Evolutionary conservation across 2,888 invertebrate genomes (phyloP), one percentile per base, ranked within the genome.

Genomic region (Meteorus colon): DNA sequence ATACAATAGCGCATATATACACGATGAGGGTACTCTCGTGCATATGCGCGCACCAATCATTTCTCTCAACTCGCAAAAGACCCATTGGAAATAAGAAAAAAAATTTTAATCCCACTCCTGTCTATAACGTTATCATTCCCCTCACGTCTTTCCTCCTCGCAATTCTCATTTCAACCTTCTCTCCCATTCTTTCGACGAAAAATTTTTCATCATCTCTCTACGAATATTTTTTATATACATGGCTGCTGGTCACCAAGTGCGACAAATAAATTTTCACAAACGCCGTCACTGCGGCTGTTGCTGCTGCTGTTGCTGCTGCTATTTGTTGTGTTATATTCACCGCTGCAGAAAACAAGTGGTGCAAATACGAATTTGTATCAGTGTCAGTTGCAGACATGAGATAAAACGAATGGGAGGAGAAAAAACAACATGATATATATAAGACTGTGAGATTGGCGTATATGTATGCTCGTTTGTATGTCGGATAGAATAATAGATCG

Each of bases 11-110:
- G 65, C 66, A 55, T 41, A 31, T 24, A 37, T n/a, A 65, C 19
- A 29, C 19, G 41, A 75, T 59, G 55, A 75, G 65, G 48, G 41
- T 75, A 74, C 63, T 74, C 63, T 69, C 8, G 74, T 74, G 74
- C 69, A 74, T 74, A 74, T 75, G 71, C 55, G 75, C 37, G 8
- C 74, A 73, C 66, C 37, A 60, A 70, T 31, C 70, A 37, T 71
- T 75, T 71, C 41, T 45, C 37, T 65, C 59, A 55, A 55, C 45
- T 41, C 45, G 55, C 51, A 74, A 68, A 74, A 62, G 74, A 74
- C 76, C 74, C 75, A 75, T 68, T 60, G 55, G 75, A 60, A 55
- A 41, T 48, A 34, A 71, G 55, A 75, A 77, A 77, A 79, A 77
- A 75, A 74, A 60, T 37, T 71, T 65, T 71, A 75, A 75, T 75